Evolutionary conservation across 2,888 invertebrate genomes (phyloP).

Genomic region (Drosophila anomelani): DNA sequence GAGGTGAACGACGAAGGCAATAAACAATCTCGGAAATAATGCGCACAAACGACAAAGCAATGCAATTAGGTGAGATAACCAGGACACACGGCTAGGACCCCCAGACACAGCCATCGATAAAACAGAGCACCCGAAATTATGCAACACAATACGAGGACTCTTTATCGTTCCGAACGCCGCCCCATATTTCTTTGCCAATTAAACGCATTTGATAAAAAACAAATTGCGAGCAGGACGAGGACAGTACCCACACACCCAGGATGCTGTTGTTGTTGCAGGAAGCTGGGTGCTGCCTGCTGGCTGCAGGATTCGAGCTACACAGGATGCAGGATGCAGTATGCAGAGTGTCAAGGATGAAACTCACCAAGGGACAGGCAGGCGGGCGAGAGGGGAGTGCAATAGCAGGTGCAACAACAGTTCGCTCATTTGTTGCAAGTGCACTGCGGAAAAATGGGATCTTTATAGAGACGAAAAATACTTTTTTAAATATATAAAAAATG

Average conservation of each 20-base stretch:
- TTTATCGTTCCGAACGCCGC: slow-evolving; percentile 1
- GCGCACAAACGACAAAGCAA: slow-evolving; percentile 54
- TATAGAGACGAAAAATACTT: neutral
- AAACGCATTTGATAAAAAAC: slow-evolving; percentile 73
- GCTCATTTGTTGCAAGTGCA: slow-evolving; percentile 38
- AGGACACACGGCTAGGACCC: neutral
- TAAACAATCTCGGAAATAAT: slow-evolving; percentile 45
- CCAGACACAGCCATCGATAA: slow-evolving; percentile 11
- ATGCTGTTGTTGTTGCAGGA: slow-evolving; percentile 20
- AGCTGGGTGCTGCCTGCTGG: slow-evolving; percentile 13
- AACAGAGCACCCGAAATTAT: slow-evolving; percentile 51
- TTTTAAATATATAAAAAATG: neutral
- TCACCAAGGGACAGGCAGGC: slow-evolving; percentile 9
- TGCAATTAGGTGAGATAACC: slow-evolving; percentile 67
- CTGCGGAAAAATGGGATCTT: neutral
- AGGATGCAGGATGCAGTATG: slow-evolving; percentile 25
- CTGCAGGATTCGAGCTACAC: slow-evolving; percentile 11
- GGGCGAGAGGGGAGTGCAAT: slow-evolving; percentile 23
- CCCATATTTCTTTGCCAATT: slow-evolving; percentile 74
- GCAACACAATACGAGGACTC: slow-evolving; percentile 55
- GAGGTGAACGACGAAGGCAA: slow-evolving; percentile 15
- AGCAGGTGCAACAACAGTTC: slow-evolving; percentile 33
- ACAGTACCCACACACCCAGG: slow-evolving; percentile 26
- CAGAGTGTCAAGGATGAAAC: slow-evolving; percentile 26
- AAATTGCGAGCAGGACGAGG: slow-evolving; percentile 30